These are phyloP conservation scores for Alca torda DNA, from an alignment of 2,797 vertebrate genomes.

Conservation along the genomic window DNA sequence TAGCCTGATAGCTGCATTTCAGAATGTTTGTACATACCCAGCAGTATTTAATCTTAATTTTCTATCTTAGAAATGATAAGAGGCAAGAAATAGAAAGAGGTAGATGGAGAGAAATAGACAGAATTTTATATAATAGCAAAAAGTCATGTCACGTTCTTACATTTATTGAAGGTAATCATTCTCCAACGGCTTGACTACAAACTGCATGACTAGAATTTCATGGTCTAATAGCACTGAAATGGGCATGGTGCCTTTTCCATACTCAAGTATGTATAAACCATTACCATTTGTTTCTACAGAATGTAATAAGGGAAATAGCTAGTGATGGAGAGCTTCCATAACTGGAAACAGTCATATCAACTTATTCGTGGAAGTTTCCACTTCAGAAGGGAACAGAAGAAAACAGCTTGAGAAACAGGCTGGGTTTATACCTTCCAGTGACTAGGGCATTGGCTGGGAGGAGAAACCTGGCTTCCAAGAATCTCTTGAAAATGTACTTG, in stretches of 20 bases:
- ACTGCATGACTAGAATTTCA: constrained; percentile 3
- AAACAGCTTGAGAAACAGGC: neutral
- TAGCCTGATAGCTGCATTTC: neutral
- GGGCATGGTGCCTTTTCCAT: neutral
- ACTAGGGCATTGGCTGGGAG: neutral
- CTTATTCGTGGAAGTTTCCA: neutral
- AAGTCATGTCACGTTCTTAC: neutral
- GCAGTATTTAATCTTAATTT: neutral
- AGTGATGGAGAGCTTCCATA: neutral
- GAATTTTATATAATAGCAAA: neutral
- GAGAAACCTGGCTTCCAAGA: neutral
- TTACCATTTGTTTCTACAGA: neutral
- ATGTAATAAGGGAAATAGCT: neutral
- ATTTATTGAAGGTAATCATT: constrained; percentile 8
- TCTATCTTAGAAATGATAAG: neutral
- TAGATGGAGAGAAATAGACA: neutral
- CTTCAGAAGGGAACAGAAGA: neutral
- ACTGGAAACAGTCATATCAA: neutral
- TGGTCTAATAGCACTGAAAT: neutral
- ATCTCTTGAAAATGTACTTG: neutral
- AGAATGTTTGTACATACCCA: neutral
- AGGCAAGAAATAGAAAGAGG: neutral
- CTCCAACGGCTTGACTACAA: neutral
- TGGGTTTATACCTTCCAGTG: neutral
- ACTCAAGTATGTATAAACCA: neutral